Evolutionary conservation across 2,888 invertebrate genomes (phyloP), one percentile per base, ranked within the genome.

Genomic region (Abrostola tripartita): DNA sequence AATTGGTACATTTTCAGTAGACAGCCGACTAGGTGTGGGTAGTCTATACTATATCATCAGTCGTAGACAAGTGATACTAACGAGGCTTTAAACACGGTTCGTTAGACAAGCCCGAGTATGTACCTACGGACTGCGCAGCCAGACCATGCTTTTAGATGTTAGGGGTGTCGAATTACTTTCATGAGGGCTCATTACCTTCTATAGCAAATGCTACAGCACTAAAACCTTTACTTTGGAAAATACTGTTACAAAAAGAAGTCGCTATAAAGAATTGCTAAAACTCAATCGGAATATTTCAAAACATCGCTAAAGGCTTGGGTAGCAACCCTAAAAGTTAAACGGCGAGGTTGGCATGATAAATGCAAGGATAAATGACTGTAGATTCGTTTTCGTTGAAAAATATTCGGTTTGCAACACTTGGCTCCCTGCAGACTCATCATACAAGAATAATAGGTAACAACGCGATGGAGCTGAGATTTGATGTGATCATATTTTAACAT

Each of bases 71-170:
- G 88, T 84, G 84, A 70, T 75, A 74, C 84, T 89, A 89, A 90
- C 87, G 89, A 88, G 83, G 76, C 78, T 82, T 84, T 85, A 83
- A 84, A 80, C 74, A 76, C 74, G 87, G 85, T 85, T 89, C 87
- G 86, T 88, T 88, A 85, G 79, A 75, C 81, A 71, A 78, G 70
- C 69, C 71, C 71, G 69, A 70, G 66, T 71, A 24, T 24, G 24
- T 24, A 62, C 71, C 69, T 72, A 56, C 62, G 71, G 69, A 76
- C 71, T 69, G 65, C 54, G 68, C 59, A 44, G 52, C 37, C 56
- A 55, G 62, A 47, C 58, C 53, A 52, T 61, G 60, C 54, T 66
- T 60, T 68, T 61, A 56, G 12, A 60, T 14, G 11, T 54, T 54
- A 76, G 76, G 76, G 76, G 11, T 79, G 76, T 12, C 65, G n/a